A percentile compares a stretch with the other conserved stretches of the same genome.
These are phyloP conservation scores for Epinotia demarniana DNA, from an alignment of 2,888 invertebrate genomes.

Conservation along the genomic window DNA sequence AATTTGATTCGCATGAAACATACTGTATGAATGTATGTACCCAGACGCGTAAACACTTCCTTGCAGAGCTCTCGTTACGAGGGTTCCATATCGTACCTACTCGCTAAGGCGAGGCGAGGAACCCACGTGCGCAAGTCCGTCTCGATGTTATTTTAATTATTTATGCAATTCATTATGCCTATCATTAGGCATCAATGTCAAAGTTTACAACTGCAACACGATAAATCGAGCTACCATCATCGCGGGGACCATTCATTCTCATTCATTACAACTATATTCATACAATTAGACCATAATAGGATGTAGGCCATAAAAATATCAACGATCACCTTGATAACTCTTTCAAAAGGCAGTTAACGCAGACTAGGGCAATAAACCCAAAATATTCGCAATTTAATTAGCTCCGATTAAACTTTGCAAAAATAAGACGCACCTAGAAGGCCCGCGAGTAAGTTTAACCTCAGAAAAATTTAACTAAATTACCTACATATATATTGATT, in stretches of 20 bases:
- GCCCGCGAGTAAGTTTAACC: background rate
- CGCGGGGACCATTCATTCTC: background rate
- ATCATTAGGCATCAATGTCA: background rate
- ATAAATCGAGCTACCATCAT: background rate
- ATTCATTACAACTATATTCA: constrained; percentile 1
- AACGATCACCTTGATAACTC: constrained; percentile 30
- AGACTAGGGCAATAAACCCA: constrained; percentile 29
- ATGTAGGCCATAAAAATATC: constrained; percentile 28
- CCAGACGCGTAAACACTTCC: too few species aligned
- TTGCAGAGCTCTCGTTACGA: too few species aligned
- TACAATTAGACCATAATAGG: constrained; percentile 14
- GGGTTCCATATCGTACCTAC: too few species aligned
- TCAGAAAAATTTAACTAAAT: background rate
- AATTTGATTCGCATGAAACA: too few species aligned
- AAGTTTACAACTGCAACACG: constrained; percentile 2
- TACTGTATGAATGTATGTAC: too few species aligned
- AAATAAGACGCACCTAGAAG: constrained; percentile 9
- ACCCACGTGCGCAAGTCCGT: too few species aligned
- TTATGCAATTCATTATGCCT: background rate
- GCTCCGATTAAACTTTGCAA: constrained; percentile 12
- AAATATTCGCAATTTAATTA: constrained; percentile 33
- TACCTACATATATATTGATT: too few species aligned
- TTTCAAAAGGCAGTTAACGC: constrained; percentile 3
- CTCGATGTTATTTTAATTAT: too few species aligned
- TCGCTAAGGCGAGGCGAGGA: too few species aligned